These are phyloP conservation scores for Dipodomys stephensi DNA, from an alignment of 2,113 vertebrate species.

Conservation along the genomic window DNA sequence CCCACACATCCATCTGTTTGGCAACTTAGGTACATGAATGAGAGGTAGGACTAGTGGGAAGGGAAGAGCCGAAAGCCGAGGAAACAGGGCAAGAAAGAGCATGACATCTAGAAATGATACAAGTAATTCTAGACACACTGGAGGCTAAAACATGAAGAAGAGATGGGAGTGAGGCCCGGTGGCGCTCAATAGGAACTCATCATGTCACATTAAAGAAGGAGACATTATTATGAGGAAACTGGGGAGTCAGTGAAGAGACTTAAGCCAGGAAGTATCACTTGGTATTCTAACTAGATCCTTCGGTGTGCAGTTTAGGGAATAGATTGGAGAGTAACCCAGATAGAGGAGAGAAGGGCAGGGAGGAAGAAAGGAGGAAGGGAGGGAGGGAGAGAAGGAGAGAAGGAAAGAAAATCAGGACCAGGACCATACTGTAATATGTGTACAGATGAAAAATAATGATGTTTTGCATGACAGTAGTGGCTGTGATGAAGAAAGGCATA, in stretches of 20 bases:
- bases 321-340: no score
- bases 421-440: neutral
- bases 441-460: neutral
- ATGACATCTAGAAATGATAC: neutral
- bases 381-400: neutral
- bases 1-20: neutral
- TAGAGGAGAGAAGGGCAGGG: no score
- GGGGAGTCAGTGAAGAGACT: neutral
- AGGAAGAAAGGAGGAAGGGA: neutral
- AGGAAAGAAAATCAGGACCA: neutral
- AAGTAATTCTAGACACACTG: neutral
- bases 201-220: neutral
- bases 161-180: neutral
- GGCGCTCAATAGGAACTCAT: neutral
- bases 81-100: neutral
- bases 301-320: neutral
- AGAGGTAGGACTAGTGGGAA: neutral
- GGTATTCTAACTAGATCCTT: slow-evolving; percentile 20
- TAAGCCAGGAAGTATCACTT: neutral
- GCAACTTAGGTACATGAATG: slow-evolving; percentile 4
- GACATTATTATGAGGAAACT: neutral
- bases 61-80: neutral
- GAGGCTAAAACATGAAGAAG: neutral
- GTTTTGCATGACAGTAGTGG: neutral
- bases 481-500: neutral